Evolutionary conservation across 2,113 vertebrate species (phyloP).

Genomic region (Silurus glanis): DNA sequence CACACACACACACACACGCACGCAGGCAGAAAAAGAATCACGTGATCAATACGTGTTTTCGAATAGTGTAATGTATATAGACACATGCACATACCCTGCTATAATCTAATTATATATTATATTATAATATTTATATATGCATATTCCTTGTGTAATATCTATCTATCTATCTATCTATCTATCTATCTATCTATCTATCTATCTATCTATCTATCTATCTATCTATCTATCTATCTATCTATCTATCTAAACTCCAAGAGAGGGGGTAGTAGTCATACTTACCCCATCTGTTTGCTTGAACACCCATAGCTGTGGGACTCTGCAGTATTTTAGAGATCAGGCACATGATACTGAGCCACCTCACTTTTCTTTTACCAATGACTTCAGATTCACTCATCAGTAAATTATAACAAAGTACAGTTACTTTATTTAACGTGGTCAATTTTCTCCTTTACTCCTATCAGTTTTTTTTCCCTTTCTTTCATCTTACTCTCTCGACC

Average conservation of each 20-base stretch:
- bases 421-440: not conserved
- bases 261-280: conserved; percentile 46
- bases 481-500: not conserved
- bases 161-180: no score
- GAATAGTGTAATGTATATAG: no score
- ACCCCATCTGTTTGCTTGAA: conserved; percentile 57
- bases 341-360: not conserved
- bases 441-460: not conserved
- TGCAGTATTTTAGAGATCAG: conserved; percentile 1
- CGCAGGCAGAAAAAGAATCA: no score
- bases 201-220: no score
- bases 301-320: conserved; percentile 41
- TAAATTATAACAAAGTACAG: not conserved
- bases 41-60: no score
- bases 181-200: no score
- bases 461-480: not conserved
- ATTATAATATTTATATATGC: no score
- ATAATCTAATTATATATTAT: no score
- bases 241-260: not conserved
- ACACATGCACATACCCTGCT: no score
- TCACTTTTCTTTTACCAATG: not conserved
- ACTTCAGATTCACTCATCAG: not conserved
- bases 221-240: no score
- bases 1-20: no score
- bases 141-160: no score